Conservation (phyloP, 2,797 vertebrate genomes). For the Peromyscus aztecus region DNA sequence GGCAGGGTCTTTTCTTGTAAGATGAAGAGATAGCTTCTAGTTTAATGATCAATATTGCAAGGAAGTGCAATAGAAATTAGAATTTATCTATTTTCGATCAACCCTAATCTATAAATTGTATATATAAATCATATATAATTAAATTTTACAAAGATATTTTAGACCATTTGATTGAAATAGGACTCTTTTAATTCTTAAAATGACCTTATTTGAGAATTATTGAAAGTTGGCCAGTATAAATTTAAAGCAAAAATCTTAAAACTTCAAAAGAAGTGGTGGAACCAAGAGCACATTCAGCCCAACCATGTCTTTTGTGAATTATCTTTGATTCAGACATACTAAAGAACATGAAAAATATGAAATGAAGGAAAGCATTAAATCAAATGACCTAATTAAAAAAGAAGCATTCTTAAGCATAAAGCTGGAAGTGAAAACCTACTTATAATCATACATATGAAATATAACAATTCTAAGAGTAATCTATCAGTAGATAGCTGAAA, state of each 20-base stretch:
- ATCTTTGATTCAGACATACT: background rate
- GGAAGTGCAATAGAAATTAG: background rate
- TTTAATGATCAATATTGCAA: background rate
- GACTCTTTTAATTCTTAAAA: background rate
- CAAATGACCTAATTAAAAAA: background rate
- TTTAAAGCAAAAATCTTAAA: conserved; percentile 4
- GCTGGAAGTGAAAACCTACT: background rate
- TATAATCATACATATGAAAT: background rate
- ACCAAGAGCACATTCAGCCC: background rate
- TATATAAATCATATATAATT: background rate
- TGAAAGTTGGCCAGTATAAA: background rate
- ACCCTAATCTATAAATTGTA: background rate
- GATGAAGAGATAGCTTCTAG: background rate
- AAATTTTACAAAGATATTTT: background rate
- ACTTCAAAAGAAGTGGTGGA: background rate
- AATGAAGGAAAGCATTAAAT: background rate
- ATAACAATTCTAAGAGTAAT: background rate
- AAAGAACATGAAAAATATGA: background rate
- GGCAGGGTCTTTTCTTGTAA: background rate
- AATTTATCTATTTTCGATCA: background rate
- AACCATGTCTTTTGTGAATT: background rate
- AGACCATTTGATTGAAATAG: background rate
- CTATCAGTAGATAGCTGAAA: background rate
- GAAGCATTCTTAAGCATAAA: background rate
- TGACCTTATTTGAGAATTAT: background rate